A percentile compares a stretch with the other conserved stretches of the same genome.
Evolutionary conservation across 2,113 vertebrate genomes (phyloP).

Genomic region (Myotis brandtii): DNA sequence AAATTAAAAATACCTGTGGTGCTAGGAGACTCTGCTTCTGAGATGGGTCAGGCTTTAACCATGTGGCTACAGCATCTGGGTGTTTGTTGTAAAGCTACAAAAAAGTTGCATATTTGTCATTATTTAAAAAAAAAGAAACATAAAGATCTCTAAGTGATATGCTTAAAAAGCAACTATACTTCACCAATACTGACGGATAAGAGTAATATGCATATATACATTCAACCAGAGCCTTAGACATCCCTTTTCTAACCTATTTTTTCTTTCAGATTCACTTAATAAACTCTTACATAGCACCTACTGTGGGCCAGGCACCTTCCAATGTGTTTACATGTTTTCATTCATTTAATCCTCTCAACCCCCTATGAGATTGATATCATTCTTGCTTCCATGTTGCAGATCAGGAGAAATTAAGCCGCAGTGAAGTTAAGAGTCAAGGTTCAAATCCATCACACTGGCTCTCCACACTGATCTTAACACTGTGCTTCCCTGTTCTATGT

Average conservation of each 20-base stretch:
- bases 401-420: not conserved
- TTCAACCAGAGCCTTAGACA: not conserved
- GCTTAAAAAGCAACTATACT: not conserved
- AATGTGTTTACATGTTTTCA: conserved; percentile 11
- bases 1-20: conserved; percentile 69
- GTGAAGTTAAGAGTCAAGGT: not conserved
- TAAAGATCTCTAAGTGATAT: not conserved
- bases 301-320: not conserved
- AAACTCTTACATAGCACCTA: not conserved
- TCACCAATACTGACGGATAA: not conserved
- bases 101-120: conserved; percentile 9
- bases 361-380: not conserved
- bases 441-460: not conserved
- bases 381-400: not conserved
- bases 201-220: not conserved
- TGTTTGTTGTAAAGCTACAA: conserved; percentile 67
- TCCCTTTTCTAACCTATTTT: not conserved
- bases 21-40: conserved; percentile 71
- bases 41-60: conserved; percentile 70
- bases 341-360: not conserved
- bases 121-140: not conserved
- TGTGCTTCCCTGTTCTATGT: not conserved
- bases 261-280: conserved; percentile 15
- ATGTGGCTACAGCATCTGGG: conserved; percentile 56
- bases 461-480: not conserved